A percentile compares a stretch with the other conserved stretches of the same genome.
These are phyloP conservation scores for Lynx canadensis DNA, from an alignment of 2,113 vertebrate species.

Conservation along the genomic window DNA sequence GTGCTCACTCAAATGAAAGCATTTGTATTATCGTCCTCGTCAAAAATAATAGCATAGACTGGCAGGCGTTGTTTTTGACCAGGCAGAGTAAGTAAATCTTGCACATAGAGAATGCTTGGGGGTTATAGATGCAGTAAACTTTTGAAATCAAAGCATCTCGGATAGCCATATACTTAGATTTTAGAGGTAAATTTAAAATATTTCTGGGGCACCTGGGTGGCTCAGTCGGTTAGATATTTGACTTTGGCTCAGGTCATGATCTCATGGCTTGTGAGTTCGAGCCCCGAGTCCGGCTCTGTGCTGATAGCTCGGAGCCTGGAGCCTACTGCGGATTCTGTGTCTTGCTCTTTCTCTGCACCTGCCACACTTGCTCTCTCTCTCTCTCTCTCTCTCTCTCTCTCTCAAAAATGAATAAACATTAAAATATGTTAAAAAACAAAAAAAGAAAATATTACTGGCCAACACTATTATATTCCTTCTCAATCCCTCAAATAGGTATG, in stretches of 20 bases:
- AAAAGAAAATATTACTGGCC: neutral
- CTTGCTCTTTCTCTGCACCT: no score
- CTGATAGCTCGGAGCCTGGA: no score
- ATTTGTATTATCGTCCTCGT: conserved; percentile 52
- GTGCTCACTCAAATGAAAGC: conserved; percentile 60
- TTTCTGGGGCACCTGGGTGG: no score
- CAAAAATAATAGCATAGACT: conserved; percentile 39
- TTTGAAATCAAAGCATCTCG: conserved; percentile 16
- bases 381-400: no score
- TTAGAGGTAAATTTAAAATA: neutral
- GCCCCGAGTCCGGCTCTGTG: no score
- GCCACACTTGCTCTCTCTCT: no score
- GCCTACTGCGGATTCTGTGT: no score
- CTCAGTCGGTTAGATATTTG: no score
- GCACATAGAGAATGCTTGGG: neutral
- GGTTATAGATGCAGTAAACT: neutral
- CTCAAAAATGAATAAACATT: no score
- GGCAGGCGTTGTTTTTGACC: conserved; percentile 50
- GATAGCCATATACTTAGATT: neutral
- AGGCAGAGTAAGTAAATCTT: conserved; percentile 64
- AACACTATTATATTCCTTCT: neutral
- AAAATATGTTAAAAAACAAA: no score
- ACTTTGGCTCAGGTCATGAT: no score
- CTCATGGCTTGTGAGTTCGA: no score
- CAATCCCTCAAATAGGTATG: neutral